Evolutionary conservation across 2,888 invertebrate genomes (phyloP), one percentile per base, ranked within the genome.

Genomic region (Urechis unicinctus): DNA sequence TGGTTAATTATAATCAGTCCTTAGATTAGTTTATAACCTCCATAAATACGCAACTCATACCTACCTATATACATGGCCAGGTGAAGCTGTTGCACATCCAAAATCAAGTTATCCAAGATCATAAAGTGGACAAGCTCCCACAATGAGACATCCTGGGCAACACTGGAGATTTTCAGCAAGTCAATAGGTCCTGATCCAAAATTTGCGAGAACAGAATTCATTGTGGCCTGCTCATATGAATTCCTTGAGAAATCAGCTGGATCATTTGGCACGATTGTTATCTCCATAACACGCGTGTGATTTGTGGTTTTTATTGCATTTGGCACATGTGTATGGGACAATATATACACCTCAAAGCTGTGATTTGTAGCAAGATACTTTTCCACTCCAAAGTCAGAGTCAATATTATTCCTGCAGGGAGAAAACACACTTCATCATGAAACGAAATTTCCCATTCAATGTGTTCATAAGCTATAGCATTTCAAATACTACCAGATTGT

Each of bases 211-310:
- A 72, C 57, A 48, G 62, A 67, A 54, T 74, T 74, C n/a, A 74
- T 24, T 17, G 74, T 74, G 53, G 68, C 68, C 50, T 70, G 70
- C 22, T 67, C 68, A 47, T 66, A 72, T 0, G 70, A 71, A 55
- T 73, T 74, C 25, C 74, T 64, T 26, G 68, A 67, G 59, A 70
- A 74, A 56, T 74, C 73, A 41, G 72, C 65, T 4, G 70, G 71
- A 55, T 74, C 71, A 54, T 74, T 74, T 49, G 74, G 68, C 41
- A 72, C 71, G 31, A 74, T 62, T 6, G 58, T 56, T n/a, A 67
- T 67, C 36, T 66, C 61, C 5, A 61, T 59, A 24, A 64, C 42
- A 44, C 59, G 61, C 13, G 71, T 68, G 54, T 60, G 63, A 55
- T 63, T 65, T 6, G 58, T 53, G n/a, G 51, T 55, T 50, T 9